Conservation (phyloP, 2,113 vertebrate genomes). For the Aptenodytes patagonicus region DNA sequence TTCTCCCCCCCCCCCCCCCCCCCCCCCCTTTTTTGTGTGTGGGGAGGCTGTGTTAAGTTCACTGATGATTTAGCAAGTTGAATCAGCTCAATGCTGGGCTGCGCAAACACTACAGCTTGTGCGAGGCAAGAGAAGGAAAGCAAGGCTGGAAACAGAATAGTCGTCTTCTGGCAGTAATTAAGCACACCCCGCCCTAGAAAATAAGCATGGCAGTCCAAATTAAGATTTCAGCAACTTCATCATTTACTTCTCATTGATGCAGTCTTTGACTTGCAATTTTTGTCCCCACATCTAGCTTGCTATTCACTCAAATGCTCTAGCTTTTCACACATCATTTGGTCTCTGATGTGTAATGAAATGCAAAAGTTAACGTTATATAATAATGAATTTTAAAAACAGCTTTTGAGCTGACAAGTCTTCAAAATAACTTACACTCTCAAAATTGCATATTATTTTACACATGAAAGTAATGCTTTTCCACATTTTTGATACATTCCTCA, state of each 20-base stretch:
- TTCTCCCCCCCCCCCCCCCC: background rate
- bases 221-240: background rate
- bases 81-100: background rate
- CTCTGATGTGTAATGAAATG: background rate
- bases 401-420: background rate
- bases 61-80: background rate
- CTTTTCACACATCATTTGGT: background rate
- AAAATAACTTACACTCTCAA: background rate
- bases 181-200: background rate
- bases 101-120: background rate
- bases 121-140: background rate
- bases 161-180: background rate
- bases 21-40: too few relatives aligned
- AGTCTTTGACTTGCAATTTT: background rate
- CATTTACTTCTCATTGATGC: background rate
- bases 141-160: background rate
- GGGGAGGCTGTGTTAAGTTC: background rate
- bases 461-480: background rate
- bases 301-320: background rate
- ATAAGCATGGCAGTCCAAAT: background rate
- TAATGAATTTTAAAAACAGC: background rate
- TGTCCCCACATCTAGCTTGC: background rate
- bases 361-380: background rate
- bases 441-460: background rate
- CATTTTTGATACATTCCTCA: background rate